phyloP scores from a whole-genome alignment of 2,113 vertebrate species.

The Cardinalis cardinalis region DNA sequence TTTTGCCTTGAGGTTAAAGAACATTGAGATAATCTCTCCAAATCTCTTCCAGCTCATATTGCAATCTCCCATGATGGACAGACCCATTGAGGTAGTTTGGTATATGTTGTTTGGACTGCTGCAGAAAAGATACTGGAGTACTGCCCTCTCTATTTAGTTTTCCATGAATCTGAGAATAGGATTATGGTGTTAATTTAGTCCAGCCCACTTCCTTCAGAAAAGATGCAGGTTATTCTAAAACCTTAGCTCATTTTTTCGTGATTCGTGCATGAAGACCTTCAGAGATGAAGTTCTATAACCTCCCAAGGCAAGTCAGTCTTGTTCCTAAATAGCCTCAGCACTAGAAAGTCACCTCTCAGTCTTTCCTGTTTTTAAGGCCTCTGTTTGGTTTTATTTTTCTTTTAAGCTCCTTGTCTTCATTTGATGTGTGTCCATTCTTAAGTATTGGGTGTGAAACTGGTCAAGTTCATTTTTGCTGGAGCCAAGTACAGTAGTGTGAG shows the following conservation, averaged over 20 bases:
- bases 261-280: neutral
- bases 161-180: neutral
- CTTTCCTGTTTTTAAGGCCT: neutral
- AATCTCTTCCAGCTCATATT: neutral
- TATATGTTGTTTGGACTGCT: neutral
- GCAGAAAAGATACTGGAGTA: neutral
- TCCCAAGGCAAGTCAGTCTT: neutral
- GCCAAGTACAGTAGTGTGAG: neutral
- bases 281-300: neutral
- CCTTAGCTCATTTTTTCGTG: neutral
- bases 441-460: neutral
- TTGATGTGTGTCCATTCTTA: rapidly evolving
- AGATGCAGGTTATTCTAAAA: neutral
- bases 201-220: neutral
- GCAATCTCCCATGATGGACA: neutral
- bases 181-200: neutral
- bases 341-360: neutral
- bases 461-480: neutral
- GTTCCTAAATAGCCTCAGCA: neutral
- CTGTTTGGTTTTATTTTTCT: neutral
- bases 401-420: neutral
- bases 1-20: neutral
- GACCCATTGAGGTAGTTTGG: neutral
- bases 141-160: neutral
- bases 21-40: neutral